Percentiles rank a stretch among this genome's conserved stretches.
Evolutionary conservation across 2,888 invertebrate genomes (phyloP).

Genomic region (Mellilla xanthometata): DNA sequence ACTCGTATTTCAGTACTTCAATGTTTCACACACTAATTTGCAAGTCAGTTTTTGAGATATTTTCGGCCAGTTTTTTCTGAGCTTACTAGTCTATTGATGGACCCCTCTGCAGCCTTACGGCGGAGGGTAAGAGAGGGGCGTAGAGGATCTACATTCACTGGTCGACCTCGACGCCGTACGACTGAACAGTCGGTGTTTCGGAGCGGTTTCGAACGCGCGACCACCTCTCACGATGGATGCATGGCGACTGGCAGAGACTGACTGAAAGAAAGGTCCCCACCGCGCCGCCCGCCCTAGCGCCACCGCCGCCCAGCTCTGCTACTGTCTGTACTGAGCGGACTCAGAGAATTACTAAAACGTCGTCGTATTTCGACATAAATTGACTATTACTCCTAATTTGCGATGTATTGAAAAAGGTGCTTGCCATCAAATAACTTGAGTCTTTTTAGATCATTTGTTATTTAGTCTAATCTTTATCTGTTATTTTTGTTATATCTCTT

Average conservation of each 20-base stretch:
- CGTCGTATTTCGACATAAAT: no score
- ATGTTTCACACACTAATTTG: constrained; percentile 18
- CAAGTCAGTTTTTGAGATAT: constrained; percentile 6
- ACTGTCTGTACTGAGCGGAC: constrained; percentile 10
- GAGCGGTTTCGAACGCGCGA: constrained; percentile 40
- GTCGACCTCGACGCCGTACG: constrained; percentile 6
- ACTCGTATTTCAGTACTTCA: constrained; percentile 5
- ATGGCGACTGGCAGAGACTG: constrained; percentile 43
- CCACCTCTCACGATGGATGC: constrained; percentile 46
- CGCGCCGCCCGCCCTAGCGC: constrained; percentile 66
- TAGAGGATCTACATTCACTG: constrained; percentile 19
- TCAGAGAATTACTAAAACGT: no score
- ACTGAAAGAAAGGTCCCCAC: constrained; percentile 22
- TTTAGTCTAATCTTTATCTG: no score
- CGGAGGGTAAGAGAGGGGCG: constrained; percentile 24
- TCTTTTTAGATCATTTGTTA: no score
- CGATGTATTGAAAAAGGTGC: no score
- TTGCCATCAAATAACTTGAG: no score
- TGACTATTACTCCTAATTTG: no score
- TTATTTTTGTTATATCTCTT: no score
- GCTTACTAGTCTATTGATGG: constrained; percentile 23
- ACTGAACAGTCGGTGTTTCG: constrained; percentile 31
- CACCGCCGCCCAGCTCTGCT: constrained; percentile 63
- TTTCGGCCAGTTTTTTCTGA: constrained; percentile 9
- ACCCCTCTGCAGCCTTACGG: constrained; percentile 29